Evolutionary conservation across 2,888 invertebrate genomes (phyloP), one percentile per base, ranked within the genome.

Genomic region (Hirtodrosophila confusa): DNA sequence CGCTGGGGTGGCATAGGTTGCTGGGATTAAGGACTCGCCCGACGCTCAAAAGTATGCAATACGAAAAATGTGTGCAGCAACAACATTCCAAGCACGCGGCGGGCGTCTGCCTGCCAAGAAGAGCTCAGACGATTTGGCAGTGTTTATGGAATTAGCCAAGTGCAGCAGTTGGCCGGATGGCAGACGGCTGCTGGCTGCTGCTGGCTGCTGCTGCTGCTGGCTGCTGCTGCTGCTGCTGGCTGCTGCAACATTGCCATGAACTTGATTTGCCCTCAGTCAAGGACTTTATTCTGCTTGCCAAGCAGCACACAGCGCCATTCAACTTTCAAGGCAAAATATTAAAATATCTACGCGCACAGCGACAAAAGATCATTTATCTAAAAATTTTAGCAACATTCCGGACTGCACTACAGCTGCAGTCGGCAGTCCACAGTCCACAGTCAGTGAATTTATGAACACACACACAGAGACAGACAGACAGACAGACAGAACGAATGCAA

Each of bases 251-350:
- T 76, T 73, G 70, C 88, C 76, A 73, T 88, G 89, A 88, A 88
- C 89, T 90, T 90, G 89, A 89, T 89, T 89, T 90, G 90, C 89
- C 90, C 90, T 90, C 79, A 86, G 78, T 80, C 89, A 90, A 90
- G 90, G 90, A 90, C 90, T 89, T 89, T 83, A 78, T 83, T 71
- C 69, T 35, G 37, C 37, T 37, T 33, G 53, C 17, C 17, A 17
- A 17, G 27, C 27, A 5, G 27, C 27, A 27, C 27, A 27, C 5
- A 27, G 6, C 27, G 27, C 27, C 6, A 6, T 27, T 54, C 54
- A 68, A 69, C 56, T 74, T 78, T 80, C 74, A 86, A 86, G 74
- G 75, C 82, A 82, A 82, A 86, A 82, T 82, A 82, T 82, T 75
- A 82, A 82, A 82, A 82, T 87, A 82, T 85, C 83, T 85, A 67